Evolutionary conservation across 2,797 vertebrate species (phyloP).

Genomic region (Leuciscus waleckii): DNA sequence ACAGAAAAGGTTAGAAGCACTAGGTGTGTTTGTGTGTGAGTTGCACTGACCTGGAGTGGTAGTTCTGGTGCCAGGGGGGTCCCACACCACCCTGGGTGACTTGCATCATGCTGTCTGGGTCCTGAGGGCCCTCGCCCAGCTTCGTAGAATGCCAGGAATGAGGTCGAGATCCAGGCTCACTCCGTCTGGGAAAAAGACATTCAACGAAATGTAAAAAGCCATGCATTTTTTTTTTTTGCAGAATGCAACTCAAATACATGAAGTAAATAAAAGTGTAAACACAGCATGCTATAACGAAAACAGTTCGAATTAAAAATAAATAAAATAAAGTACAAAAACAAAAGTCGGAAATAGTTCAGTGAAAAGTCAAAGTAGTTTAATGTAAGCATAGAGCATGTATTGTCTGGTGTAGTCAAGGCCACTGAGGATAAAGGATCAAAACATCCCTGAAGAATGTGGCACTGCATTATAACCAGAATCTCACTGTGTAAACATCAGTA

Average conservation of each 20-base stretch:
- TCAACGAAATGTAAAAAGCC: background rate
- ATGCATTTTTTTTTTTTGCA: background rate
- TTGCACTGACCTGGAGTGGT: slow-evolving; percentile 87
- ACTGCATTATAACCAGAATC: slow-evolving; percentile 31
- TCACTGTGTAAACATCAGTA: slow-evolving; percentile 44
- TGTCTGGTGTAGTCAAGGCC: slow-evolving; percentile 26
- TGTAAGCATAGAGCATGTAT: slow-evolving; percentile 3
- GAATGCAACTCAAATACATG: background rate
- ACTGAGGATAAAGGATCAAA: slow-evolving; percentile 34
- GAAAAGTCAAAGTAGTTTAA: background rate
- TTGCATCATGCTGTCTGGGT: slow-evolving; percentile 87
- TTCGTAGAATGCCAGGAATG: slow-evolving; percentile 95
- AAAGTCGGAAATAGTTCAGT: background rate
- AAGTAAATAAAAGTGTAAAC: background rate
- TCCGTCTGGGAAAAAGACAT: slow-evolving; percentile 75
- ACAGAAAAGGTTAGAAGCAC: background rate
- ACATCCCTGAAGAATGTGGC: slow-evolving; percentile 35
- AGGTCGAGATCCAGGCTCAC: slow-evolving; percentile 83
- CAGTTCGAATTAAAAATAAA: background rate
- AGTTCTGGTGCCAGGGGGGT: slow-evolving; percentile 87
- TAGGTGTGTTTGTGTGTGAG: slow-evolving; percentile 13
- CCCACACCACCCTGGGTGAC: slow-evolving; percentile 86
- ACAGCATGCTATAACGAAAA: background rate
- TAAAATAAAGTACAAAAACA: background rate
- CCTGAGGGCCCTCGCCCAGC: slow-evolving; percentile 77